These are phyloP conservation scores for Rhabdophis nuchalis DNA, from an alignment of 2,797 vertebrate genomes.

Conservation along the genomic window DNA sequence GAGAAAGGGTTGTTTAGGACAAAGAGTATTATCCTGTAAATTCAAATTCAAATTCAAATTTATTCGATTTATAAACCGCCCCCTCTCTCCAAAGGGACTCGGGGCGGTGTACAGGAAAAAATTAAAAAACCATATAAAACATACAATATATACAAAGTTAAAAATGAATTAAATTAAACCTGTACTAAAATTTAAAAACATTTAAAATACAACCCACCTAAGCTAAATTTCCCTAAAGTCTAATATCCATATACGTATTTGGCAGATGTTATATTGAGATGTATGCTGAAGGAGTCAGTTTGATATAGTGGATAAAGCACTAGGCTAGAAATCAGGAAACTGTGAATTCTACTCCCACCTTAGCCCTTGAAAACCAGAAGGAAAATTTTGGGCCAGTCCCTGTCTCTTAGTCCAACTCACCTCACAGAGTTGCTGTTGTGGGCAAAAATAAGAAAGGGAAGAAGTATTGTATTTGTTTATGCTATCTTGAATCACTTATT, in stretches of 20 bases:
- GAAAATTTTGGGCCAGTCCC: background rate
- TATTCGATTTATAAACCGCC: too few relatives aligned
- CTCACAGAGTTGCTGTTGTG: background rate
- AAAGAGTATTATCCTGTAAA: background rate
- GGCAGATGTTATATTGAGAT: too few relatives aligned
- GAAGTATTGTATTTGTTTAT: background rate
- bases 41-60: too few relatives aligned
- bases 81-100: too few relatives aligned
- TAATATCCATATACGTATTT: too few relatives aligned
- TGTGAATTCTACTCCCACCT: background rate
- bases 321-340: background rate
- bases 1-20: background rate
- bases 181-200: too few relatives aligned
- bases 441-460: background rate
- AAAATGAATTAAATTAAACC: too few relatives aligned
- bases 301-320: background rate
- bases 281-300: background rate
- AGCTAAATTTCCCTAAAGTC: too few relatives aligned
- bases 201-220: too few relatives aligned
- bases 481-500: background rate
- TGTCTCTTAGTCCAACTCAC: background rate
- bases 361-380: background rate
- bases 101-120: too few relatives aligned
- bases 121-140: too few relatives aligned
- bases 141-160: too few relatives aligned